Percentiles rank a stretch among this genome's conserved stretches.
Evolutionary conservation across 2,797 vertebrate species (phyloP).

Genomic region (Heliangelus exortis): DNA sequence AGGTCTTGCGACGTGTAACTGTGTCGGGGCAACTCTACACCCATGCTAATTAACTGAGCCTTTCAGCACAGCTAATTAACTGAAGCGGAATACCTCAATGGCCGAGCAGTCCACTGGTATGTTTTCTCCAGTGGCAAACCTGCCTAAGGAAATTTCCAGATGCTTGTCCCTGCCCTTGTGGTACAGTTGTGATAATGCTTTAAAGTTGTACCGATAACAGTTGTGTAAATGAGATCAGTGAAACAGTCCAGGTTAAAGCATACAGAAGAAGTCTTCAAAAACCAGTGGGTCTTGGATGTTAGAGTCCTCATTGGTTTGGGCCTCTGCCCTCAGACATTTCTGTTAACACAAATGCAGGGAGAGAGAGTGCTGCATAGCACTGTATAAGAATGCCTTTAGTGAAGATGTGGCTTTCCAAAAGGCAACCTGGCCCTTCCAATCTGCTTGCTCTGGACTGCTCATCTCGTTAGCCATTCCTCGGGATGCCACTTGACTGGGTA

Average conservation of each 20-base stretch:
- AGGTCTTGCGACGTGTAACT: neutral
- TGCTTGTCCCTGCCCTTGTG: neutral
- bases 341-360: neutral
- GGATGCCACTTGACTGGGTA: neutral
- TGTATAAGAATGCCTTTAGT: neutral
- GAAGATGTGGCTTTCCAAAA: neutral
- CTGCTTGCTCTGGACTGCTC: neutral
- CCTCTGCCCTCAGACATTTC: neutral
- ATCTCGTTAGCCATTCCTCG: neutral
- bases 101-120: neutral
- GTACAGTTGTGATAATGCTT: neutral
- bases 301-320: neutral
- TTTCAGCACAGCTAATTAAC: constrained; percentile 20
- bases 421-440: neutral
- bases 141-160: neutral
- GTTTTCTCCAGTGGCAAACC: neutral
- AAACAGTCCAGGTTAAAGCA: neutral
- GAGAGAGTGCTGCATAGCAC: neutral
- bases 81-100: neutral
- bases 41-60: neutral
- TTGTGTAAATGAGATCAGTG: neutral
- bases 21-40: constrained; percentile 7
- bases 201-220: no score
- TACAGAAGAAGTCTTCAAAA: neutral
- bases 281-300: fast-evolving